Conservation (phyloP, 2,113 vertebrate genomes). For the Anser cygnoides region DNA sequence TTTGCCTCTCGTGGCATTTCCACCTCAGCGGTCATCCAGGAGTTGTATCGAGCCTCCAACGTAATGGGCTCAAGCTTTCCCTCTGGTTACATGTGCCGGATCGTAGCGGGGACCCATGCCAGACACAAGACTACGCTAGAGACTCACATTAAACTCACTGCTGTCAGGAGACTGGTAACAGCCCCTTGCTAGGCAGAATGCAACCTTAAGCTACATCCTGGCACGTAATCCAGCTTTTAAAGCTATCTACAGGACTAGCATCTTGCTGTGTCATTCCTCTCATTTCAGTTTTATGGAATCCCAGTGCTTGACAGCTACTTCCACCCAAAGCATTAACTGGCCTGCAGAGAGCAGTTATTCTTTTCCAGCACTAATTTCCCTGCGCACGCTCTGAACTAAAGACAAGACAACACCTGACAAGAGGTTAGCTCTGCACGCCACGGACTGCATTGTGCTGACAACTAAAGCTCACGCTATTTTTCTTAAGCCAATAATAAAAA, state of each 20-base stretch:
- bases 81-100: not conserved
- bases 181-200: not conserved
- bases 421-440: not conserved
- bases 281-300: not conserved
- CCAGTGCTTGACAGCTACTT: not conserved
- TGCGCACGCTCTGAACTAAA: not conserved
- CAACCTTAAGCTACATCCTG: not conserved
- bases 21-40: not conserved
- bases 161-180: not conserved
- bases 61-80: not conserved
- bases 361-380: not conserved
- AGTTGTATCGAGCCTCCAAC: not conserved
- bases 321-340: not conserved
- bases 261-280: slow-evolving; percentile 67
- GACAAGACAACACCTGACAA: not conserved
- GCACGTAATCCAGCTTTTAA: not conserved
- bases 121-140: not conserved
- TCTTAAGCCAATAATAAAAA: not conserved
- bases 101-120: not conserved
- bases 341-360: not conserved
- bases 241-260: not conserved
- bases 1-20: not conserved
- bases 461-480: not conserved
- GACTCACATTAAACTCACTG: not conserved
- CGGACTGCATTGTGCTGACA: not conserved